Conservation (phyloP, 2,113 vertebrate genomes). For the Catagonus wagneri region DNA sequence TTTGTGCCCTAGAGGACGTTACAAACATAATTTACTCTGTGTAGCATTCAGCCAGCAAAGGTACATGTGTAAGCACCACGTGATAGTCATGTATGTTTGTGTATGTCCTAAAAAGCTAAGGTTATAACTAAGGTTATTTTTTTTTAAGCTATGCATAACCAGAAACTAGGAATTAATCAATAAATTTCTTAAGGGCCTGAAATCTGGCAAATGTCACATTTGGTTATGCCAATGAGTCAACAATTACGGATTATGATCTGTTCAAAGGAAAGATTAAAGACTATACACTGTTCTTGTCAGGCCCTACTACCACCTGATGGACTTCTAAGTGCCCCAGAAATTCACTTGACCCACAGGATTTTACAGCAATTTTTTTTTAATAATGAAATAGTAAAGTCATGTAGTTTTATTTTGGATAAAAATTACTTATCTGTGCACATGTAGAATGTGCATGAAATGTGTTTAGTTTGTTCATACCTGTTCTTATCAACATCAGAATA, state of each 20-base stretch:
- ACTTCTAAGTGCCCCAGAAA: neutral
- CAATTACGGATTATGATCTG: neutral
- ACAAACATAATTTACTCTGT: neutral
- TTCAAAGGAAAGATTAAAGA: neutral
- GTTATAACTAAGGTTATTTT: neutral
- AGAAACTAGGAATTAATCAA: neutral
- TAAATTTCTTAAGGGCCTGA: neutral
- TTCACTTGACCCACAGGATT: neutral
- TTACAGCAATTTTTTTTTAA: constrained; percentile 26
- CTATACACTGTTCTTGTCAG: neutral
- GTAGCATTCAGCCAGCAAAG: neutral
- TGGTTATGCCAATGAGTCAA: neutral
- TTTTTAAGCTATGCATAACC: neutral
- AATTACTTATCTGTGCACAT: neutral
- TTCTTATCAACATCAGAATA: constrained; percentile 32
- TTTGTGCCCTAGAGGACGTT: neutral
- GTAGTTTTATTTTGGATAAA: constrained; percentile 39
- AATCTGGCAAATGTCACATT: neutral
- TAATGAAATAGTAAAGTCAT: neutral
- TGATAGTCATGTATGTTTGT: neutral
- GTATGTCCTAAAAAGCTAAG: constrained; percentile 32
- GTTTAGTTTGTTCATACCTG: neutral
- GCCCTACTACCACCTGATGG: neutral
- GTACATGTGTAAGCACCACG: neutral
- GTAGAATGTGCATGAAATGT: neutral